A percentile compares a stretch with the other conserved stretches of the same genome.
These are phyloP conservation scores for Intellagama lesueurii DNA, from an alignment of 2,797 vertebrate species.

Conservation along the genomic window DNA sequence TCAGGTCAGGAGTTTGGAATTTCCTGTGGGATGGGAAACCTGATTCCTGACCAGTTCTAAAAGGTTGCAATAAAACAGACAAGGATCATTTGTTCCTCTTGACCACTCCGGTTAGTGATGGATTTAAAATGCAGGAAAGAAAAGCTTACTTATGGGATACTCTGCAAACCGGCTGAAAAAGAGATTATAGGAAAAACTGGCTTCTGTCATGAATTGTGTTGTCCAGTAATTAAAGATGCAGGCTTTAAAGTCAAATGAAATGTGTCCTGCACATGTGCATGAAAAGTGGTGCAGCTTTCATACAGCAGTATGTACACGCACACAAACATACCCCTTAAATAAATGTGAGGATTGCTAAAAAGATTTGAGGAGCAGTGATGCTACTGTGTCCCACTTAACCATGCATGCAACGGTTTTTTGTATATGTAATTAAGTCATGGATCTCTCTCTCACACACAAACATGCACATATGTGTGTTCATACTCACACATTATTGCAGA, in stretches of 20 bases:
- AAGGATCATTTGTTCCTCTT: slow-evolving; percentile 34
- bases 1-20: slow-evolving; percentile 46
- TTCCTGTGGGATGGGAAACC: slow-evolving; percentile 48
- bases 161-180: slow-evolving; percentile 16
- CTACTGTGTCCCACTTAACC: neutral
- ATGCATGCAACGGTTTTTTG: neutral
- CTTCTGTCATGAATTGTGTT: neutral
- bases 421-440: neutral
- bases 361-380: neutral
- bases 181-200: slow-evolving; percentile 5
- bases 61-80: slow-evolving; percentile 42
- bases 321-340: no score
- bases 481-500: neutral
- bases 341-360: neutral
- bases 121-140: slow-evolving; percentile 43
- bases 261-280: neutral
- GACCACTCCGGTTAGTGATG: slow-evolving; percentile 18
- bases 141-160: slow-evolving; percentile 16
- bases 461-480: neutral
- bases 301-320: neutral
- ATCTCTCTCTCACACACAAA: neutral
- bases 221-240: neutral
- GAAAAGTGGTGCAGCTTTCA: neutral
- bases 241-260: neutral
- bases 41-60: slow-evolving; percentile 42